These are phyloP conservation scores for Corvus cornix DNA, from an alignment of 2,113 vertebrate species.

Conservation along the genomic window DNA sequence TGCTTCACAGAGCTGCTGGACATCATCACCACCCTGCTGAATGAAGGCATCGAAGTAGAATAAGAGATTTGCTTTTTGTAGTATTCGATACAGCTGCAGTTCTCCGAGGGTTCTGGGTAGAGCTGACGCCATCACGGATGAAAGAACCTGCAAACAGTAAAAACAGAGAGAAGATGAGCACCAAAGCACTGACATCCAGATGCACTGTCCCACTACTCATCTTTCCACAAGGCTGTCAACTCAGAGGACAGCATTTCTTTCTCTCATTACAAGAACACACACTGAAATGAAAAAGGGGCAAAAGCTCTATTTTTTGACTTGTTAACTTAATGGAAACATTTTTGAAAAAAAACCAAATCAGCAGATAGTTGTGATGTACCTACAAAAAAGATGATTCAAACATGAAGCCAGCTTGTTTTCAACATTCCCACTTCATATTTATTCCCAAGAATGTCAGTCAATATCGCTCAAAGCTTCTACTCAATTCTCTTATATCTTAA, in stretches of 20 bases:
- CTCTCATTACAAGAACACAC: neutral
- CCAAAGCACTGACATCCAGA: rapidly evolving
- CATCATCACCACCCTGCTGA: constrained; percentile 97
- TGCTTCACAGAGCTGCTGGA: constrained; percentile 97
- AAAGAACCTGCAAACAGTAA: constrained; percentile 54
- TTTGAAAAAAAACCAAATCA: neutral
- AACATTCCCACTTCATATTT: constrained; percentile 13
- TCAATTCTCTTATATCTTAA: neutral
- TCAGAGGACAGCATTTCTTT: neutral
- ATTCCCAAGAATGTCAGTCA: constrained; percentile 7
- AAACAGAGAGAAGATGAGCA: constrained; percentile 3
- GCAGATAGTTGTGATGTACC: neutral
- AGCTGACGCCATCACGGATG: constrained; percentile 89
- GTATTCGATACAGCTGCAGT: constrained; percentile 94
- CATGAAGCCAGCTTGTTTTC: neutral
- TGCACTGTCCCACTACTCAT: rapidly evolving
- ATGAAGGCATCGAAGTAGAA: constrained; percentile 98
- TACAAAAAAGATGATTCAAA: constrained; percentile 33
- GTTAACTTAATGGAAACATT: neutral
- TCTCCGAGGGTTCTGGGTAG: constrained; percentile 96
- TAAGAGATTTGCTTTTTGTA: constrained; percentile 94
- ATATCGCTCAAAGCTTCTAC: constrained; percentile 9
- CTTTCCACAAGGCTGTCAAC: neutral
- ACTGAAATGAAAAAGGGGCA: neutral
- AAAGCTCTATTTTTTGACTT: neutral